Percentiles rank a stretch among this genome's conserved stretches.
Evolutionary conservation across 1,140 invertebrate genomes (phyloP).

Genomic region (Trichogramma pretiosum): DNA sequence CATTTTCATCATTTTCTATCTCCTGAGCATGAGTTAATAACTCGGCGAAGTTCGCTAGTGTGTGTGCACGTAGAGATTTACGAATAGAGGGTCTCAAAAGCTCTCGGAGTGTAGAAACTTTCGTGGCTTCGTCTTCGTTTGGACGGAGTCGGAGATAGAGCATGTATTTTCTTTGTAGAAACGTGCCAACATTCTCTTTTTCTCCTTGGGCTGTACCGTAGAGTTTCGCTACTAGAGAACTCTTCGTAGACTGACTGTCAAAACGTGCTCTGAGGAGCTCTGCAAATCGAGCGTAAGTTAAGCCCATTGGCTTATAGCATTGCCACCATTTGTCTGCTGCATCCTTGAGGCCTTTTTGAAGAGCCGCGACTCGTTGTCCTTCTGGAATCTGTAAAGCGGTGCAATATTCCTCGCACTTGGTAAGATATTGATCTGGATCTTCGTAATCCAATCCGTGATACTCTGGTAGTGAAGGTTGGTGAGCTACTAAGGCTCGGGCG

Average conservation of each 20-base stretch:
- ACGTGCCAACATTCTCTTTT: not conserved
- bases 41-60: not conserved
- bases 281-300: not conserved
- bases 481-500: not conserved
- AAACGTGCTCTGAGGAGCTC: not conserved
- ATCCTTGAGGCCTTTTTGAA: not conserved
- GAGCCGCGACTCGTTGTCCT: not conserved
- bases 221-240: too few species aligned
- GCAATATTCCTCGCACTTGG: not conserved
- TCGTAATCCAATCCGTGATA: not conserved
- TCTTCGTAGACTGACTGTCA: too few species aligned
- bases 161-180: not conserved
- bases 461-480: not conserved
- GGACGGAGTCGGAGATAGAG: not conserved
- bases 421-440: not conserved
- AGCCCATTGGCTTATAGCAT: not conserved
- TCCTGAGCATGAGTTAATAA: not conserved
- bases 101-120: not conserved
- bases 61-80: too few species aligned
- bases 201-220: not conserved
- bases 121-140: too few species aligned
- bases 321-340: constrained; percentile 7
- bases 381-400: not conserved
- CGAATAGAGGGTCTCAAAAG: not conserved
- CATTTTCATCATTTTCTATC: not conserved